A percentile compares a stretch with the other conserved stretches of the same genome.
Conservation (phyloP, 2,888 invertebrate genomes). For the Hipparchia semele region DNA sequence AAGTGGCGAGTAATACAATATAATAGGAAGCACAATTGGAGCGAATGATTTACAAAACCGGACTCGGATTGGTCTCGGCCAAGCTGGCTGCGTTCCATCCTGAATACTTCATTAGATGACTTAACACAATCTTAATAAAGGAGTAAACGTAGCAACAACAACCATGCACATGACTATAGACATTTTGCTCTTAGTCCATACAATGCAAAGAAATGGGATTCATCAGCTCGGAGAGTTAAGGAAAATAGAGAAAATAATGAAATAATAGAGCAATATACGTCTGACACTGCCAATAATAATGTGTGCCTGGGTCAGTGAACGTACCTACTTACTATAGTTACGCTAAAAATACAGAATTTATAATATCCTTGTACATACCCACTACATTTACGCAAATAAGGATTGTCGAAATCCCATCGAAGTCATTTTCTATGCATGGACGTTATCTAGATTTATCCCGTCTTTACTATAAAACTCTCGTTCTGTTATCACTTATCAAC, state of each 20-base stretch:
- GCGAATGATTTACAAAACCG: conserved; percentile 58
- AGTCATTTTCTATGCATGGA: too few relatives aligned
- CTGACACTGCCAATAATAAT: neutral
- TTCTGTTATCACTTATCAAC: too few relatives aligned
- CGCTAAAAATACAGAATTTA: too few relatives aligned
- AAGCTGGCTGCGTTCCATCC: conserved; percentile 49
- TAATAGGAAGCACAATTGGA: conserved; percentile 59
- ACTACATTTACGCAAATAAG: too few relatives aligned
- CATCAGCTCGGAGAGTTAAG: neutral
- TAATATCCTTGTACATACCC: too few relatives aligned
- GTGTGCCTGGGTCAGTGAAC: too few relatives aligned
- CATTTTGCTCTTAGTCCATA: conserved; percentile 23
- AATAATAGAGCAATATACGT: neutral
- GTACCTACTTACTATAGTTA: too few relatives aligned
- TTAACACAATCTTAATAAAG: conserved; percentile 64
- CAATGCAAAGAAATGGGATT: conserved; percentile 14
- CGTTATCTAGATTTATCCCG: too few relatives aligned
- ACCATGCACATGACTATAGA: conserved; percentile 27
- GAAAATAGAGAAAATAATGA: neutral
- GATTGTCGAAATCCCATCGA: too few relatives aligned
- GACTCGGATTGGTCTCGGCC: conserved; percentile 50
- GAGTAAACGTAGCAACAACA: conserved; percentile 51
- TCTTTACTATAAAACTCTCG: too few relatives aligned
- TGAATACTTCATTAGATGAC: conserved; percentile 81
- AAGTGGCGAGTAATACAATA: conserved; percentile 59